phyloP scores from a whole-genome alignment of 2,888 invertebrate species.

The Rhodophaea formosa region DNA sequence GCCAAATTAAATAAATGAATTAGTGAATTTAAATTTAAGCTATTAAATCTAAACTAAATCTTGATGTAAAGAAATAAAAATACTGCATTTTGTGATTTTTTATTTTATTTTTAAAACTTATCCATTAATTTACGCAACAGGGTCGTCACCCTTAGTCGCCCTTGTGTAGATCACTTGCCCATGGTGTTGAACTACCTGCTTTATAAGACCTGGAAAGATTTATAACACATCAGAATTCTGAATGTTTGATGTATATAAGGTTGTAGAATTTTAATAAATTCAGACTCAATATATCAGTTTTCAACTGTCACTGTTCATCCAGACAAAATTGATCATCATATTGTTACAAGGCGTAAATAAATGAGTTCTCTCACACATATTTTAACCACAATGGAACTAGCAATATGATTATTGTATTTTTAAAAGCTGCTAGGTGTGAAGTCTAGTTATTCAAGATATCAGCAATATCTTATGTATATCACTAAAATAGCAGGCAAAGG shows the following conservation, averaged over 20 bases:
- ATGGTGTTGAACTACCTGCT: slow-evolving; percentile 97
- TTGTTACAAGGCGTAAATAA: slow-evolving; percentile 1
- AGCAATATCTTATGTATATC: too few species aligned
- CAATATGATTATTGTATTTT: too few species aligned
- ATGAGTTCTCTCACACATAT: too few species aligned
- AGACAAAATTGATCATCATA: slow-evolving; percentile 61
- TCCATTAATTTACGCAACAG: slow-evolving; percentile 83
- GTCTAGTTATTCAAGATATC: too few species aligned
- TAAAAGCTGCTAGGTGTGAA: too few species aligned
- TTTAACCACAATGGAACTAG: too few species aligned
- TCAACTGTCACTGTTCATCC: slow-evolving; percentile 62
- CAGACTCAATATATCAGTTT: slow-evolving; percentile 85
- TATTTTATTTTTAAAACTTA: slow-evolving; percentile 69
- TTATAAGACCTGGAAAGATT: slow-evolving; percentile 89
- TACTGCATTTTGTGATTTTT: slow-evolving; percentile 39
- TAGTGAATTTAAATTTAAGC: too few species aligned
- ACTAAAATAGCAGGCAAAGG: too few species aligned
- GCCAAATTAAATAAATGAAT: too few species aligned
- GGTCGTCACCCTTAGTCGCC: slow-evolving; percentile 96
- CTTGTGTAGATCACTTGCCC: slow-evolving; percentile 98
- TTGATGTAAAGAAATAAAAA: slow-evolving; percentile 28
- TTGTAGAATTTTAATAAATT: slow-evolving; percentile 28
- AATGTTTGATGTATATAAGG: background rate
- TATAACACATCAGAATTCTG: slow-evolving; percentile 1
- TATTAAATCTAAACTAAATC: too few species aligned